Base-by-base conservation (phyloP, 2,888 invertebrate genomes). In the Anagyrus pseudococci region DNA sequence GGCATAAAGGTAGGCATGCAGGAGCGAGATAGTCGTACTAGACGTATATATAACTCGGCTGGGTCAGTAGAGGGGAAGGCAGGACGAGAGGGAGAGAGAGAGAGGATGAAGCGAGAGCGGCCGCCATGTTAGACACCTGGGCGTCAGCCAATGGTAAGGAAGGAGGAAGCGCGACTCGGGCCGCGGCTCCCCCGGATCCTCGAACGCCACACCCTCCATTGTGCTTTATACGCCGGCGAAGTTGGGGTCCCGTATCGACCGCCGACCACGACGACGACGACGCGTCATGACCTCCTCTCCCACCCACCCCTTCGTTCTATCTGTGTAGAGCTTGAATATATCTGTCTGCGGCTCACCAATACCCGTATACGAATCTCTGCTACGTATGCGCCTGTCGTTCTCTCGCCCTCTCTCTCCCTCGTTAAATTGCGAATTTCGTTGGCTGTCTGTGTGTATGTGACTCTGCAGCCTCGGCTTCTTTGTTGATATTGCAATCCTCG, bases 151-250 rank as follows among this genome's bases (percentile, higher is more conserved):
- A 76, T 76, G 71, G 75, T 72, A 71, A 74, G 73, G 73, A 70
- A 72, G 64, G 69, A 66, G 61, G 63, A 65, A 65, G 67, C 46
- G 66, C 60, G 71, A 70, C 72, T 70, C 73, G 17, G 26, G 50
- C 29, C 17, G 25, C 23, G 60, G n/a, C n/a, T n/a, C n/a, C n/a
- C n/a, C 76, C 74, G 72, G 73, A 72, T 76, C 73, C 75, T 79
- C 75, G 72, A 79, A 77, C 71, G 79, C 79, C 79, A 79, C 79
- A 79, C 79, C 79, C 79, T 76, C 75, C 77, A 56, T 59, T 62
- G 58, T 62, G 53, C 23, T 7, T 15, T 20, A 17, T 43, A 37
- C 33, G 33, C 15, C 43, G 20, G 1, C 41, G n/a, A n/a, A n/a
- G n/a, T n/a, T n/a, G n/a, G n/a, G n/a, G n/a, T 41, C 8, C 17